Percentiles rank a stretch among this genome's conserved stretches.
Conservation (phyloP, 2,113 vertebrate genomes). For the Cynoglossus semilaevis region DNA sequence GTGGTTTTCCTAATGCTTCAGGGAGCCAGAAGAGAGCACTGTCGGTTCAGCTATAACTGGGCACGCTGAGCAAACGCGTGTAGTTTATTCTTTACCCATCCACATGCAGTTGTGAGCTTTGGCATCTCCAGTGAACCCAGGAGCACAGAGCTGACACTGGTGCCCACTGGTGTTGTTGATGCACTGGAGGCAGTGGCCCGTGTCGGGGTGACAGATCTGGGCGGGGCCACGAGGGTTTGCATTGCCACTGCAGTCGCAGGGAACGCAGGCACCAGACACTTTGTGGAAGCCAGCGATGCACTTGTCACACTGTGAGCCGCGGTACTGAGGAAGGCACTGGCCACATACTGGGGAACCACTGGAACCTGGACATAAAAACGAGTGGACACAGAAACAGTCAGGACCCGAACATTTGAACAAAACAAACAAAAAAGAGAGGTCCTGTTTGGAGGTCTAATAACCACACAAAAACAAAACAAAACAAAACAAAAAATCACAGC, state of each 20-base stretch:
- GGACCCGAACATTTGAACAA: no score
- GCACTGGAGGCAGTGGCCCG: constrained; percentile 83
- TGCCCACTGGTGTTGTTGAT: constrained; percentile 82
- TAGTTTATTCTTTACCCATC: constrained; percentile 72
- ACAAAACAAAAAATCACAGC: no score
- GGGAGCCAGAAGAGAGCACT: no score
- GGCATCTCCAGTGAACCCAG: constrained; percentile 77
- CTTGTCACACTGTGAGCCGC: constrained; percentile 77
- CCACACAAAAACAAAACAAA: no score
- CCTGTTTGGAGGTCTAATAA: no score
- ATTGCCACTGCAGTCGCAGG: constrained; percentile 86
- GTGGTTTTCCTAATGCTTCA: no score
- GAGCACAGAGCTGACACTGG: constrained; percentile 82
- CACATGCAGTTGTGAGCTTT: constrained; percentile 81
- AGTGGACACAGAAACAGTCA: no score
- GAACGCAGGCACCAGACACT: constrained; percentile 77
- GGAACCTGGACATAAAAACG: constrained; percentile 64
- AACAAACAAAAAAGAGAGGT: no score
- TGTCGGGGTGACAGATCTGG: constrained; percentile 81
- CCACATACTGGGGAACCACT: constrained; percentile 76
- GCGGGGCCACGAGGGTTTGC: constrained; percentile 73
- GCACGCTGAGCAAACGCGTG: neutral
- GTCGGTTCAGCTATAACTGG: no score
- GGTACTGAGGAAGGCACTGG: constrained; percentile 78
- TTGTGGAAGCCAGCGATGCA: constrained; percentile 85